These are phyloP conservation scores for Cryptus viduatorius DNA, from an alignment of 2,888 invertebrate genomes.

Conservation along the genomic window DNA sequence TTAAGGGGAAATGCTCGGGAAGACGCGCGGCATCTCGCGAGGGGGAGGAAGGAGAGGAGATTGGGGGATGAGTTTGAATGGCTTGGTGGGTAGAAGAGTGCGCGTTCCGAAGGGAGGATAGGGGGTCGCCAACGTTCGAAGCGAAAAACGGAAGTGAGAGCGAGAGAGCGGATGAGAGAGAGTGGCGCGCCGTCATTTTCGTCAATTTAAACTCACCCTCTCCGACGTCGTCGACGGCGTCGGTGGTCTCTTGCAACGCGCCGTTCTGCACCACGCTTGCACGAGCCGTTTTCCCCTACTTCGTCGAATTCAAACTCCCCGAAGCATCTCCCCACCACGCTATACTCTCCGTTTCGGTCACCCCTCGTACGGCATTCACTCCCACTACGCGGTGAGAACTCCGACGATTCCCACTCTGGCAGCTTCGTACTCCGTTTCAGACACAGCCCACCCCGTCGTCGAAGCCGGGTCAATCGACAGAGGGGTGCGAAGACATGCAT, in stretches of 20 bases:
- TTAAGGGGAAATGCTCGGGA: conserved; percentile 65
- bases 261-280: conserved; percentile 60
- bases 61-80: conserved; percentile 31
- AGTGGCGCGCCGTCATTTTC: conserved; percentile 80
- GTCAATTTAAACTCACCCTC: conserved; percentile 80
- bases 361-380: neutral
- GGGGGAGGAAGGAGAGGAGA: conserved; percentile 23
- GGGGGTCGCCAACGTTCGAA: conserved; percentile 38
- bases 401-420: conserved; percentile 46
- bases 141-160: conserved; percentile 20
- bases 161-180: neutral
- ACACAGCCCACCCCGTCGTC: conserved; percentile 66
- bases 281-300: conserved; percentile 44
- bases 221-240: conserved; percentile 54
- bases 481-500: conserved; percentile 71
- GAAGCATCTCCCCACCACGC: neutral
- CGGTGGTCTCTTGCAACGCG: conserved; percentile 68
- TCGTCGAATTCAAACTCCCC: conserved; percentile 51
- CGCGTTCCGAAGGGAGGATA: conserved; percentile 34
- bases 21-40: conserved; percentile 62
- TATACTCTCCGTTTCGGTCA: conserved; percentile 1
- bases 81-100: conserved; percentile 39
- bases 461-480: conserved; percentile 73
- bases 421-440: conserved; percentile 38
- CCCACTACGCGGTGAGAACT: conserved; percentile 2